Conservation (phyloP, 2,888 invertebrate genomes). For the Hylaea fasciaria region DNA sequence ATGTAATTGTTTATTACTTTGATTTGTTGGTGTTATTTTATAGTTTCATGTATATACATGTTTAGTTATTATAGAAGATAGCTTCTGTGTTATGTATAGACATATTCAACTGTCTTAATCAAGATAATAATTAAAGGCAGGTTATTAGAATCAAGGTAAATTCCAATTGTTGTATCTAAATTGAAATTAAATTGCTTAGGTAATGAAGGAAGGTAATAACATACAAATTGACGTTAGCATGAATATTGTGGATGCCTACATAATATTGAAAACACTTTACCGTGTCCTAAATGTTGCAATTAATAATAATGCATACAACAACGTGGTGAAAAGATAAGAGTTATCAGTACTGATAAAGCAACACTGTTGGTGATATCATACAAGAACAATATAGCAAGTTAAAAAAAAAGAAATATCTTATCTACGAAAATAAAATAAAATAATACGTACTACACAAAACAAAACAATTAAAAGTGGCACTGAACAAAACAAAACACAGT, state of each 20-base stretch:
- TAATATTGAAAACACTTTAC: constrained; percentile 15
- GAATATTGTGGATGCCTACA: background rate
- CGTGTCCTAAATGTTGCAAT: constrained; percentile 60
- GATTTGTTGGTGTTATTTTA: background rate
- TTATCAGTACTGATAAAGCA: constrained; percentile 78
- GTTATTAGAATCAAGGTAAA: constrained; percentile 3
- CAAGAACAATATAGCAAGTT: constrained; percentile 51
- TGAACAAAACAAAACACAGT: constrained; percentile 71
- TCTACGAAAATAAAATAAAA: constrained; percentile 49
- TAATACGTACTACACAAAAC: constrained; percentile 69
- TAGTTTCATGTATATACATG: background rate
- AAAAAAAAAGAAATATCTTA: constrained; percentile 43
- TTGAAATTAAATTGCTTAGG: background rate
- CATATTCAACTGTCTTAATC: constrained; percentile 14
- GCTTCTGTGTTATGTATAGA: no score
- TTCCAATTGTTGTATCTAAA: background rate
- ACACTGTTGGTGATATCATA: constrained; percentile 76
- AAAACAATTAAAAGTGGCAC: constrained; percentile 68
- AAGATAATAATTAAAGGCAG: constrained; percentile 6
- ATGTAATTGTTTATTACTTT: no score
- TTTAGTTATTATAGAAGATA: background rate
- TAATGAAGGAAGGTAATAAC: background rate
- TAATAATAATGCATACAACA: constrained; percentile 60
- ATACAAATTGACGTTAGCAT: background rate
- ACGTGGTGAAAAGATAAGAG: constrained; percentile 66